Conservation (phyloP, 2,888 invertebrate genomes). For the Amiota minor region DNA sequence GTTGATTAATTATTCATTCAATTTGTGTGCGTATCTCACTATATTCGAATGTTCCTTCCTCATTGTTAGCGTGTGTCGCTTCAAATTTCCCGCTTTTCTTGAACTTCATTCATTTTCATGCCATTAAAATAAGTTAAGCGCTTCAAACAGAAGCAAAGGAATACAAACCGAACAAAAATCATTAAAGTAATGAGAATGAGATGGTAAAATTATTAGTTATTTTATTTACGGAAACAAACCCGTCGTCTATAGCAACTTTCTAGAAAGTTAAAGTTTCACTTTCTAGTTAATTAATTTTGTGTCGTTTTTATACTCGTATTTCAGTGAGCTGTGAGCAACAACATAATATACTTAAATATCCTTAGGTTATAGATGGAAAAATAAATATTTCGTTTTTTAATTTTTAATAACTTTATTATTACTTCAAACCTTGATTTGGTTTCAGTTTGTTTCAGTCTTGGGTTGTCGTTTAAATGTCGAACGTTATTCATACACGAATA, state of each 20-base stretch:
- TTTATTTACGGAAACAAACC: neutral
- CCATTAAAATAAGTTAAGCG: too few species aligned
- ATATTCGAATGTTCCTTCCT: conserved; percentile 33
- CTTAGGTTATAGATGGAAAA: conserved; percentile 54
- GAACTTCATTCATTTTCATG: conserved; percentile 12
- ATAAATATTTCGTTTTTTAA: neutral
- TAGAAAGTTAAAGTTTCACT: conserved; percentile 43
- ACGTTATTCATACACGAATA: neutral
- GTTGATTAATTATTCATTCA: conserved; percentile 44
- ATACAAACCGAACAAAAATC: conserved; percentile 52
- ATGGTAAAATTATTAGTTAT: conserved; percentile 1
- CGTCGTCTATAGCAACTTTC: too few species aligned
- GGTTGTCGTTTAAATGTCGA: neutral
- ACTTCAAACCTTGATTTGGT: too few species aligned
- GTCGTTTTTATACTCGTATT: conserved; percentile 50
- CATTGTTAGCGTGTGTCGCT: neutral
- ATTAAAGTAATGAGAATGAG: conserved; percentile 54
- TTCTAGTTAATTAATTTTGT: conserved; percentile 63
- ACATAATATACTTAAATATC: conserved; percentile 48
- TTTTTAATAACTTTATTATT: neutral
- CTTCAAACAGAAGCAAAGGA: neutral
- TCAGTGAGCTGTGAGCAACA: conserved; percentile 32
- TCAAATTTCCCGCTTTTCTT: neutral
- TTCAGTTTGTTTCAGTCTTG: neutral
- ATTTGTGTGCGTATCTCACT: conserved; percentile 32